Evolutionary conservation across 2,888 invertebrate genomes (phyloP), one percentile per base, ranked within the genome.

Genomic region (Hypolimnas misippus): DNA sequence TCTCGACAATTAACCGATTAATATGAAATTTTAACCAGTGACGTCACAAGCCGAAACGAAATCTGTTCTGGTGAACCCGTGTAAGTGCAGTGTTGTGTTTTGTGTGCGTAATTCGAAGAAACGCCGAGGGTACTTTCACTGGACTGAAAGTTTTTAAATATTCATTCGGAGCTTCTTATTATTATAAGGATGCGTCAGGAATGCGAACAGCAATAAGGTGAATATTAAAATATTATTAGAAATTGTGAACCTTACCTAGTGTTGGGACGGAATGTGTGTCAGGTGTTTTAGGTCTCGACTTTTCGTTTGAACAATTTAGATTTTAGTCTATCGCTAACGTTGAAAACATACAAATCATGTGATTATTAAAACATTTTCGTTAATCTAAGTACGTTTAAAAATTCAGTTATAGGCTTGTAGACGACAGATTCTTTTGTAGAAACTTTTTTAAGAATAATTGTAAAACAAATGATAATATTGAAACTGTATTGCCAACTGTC

Each of bases 101-200:
- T 70, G 67, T 73, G 73, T 67, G 75, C 76, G 66, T 71, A 55
- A 44, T 29, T 66, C 67, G 65, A 79, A 86, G 84, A 82, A 78
- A 73, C 71, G 69, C 91, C 90, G 88, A 89, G 85, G 84, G 85
- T 86, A 91, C 91, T 92, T 92, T 92, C 91, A 92, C 91, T 92
- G 87, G 91, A 85, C 83, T 92, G 91, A 92, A 92, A 92, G 91
- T 92, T 83, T 77, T 79, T 79, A 78, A 86, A 85, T 77, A 87
- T 84, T 88, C 86, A 86, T 87, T 86, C 90, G 91, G 90, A 85
- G 82, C 86, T 87, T 88, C 90, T 83, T 81, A 63, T 72, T 57
- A 67, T 75, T 74, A 77, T 65, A 83, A 78, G 85, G 79, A 82
- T 72, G 73, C 72, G 68, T 70, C 74, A 70, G 74, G 73, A 78